Percentiles rank a stretch among this genome's conserved stretches.
phyloP scores from a whole-genome alignment of 2,888 invertebrate species.

The Cantharis rustica region DNA sequence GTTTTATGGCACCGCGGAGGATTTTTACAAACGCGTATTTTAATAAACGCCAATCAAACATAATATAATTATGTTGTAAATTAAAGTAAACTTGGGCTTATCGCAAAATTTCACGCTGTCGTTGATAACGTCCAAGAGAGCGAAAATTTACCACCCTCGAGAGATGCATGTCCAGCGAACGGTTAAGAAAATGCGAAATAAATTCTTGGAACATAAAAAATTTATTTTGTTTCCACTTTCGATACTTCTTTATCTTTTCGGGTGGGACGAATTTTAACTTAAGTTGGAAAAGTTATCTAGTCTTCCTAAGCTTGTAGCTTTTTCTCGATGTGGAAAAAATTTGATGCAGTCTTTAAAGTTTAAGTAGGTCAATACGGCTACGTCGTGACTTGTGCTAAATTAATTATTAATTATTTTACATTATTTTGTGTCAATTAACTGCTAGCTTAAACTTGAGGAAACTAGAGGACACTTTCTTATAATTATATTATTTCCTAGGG shows the following conservation, averaged over 20 bases:
- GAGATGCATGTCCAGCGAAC: neutral
- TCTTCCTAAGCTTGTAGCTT: neutral
- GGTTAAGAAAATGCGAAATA: neutral
- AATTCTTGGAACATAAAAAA: neutral
- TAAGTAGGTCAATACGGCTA: neutral
- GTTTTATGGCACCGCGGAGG: neutral
- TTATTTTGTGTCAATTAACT: neutral
- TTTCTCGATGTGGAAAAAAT: neutral
- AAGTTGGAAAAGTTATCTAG: neutral
- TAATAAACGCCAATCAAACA: neutral
- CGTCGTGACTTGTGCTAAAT: neutral
- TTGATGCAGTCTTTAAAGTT: neutral
- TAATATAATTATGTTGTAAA: neutral
- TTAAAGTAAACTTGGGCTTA: neutral
- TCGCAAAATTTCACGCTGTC: neutral
- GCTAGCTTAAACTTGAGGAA: neutral
- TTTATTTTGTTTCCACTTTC: neutral
- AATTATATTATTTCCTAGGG: neutral
- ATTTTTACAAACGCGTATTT: neutral
- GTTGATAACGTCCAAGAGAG: neutral
- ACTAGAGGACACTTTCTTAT: neutral
- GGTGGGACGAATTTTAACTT: neutral
- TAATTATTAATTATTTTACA: neutral
- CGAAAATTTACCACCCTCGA: neutral
- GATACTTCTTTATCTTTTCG: neutral